Conservation (phyloP, 1,140 invertebrate genomes). For the Monochamus saltuarius region DNA sequence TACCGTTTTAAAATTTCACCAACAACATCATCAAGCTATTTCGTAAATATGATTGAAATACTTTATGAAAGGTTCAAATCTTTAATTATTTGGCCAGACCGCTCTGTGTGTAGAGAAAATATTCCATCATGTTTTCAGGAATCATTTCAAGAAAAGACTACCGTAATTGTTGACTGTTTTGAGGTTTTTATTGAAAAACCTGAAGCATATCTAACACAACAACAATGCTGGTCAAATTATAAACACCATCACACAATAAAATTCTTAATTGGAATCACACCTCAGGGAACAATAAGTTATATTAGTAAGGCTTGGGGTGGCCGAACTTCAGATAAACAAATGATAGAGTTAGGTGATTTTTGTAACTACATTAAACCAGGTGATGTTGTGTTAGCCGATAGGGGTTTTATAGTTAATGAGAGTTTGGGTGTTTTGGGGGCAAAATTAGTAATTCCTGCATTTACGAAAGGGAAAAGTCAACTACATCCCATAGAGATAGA, state of each 20-base stretch:
- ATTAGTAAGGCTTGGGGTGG: conserved; percentile 30
- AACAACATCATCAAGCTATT: conserved; percentile 7
- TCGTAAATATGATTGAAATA: conserved; percentile 15
- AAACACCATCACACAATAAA: conserved; percentile 30
- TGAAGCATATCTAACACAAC: conserved; percentile 8
- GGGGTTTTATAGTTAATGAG: conserved; percentile 25
- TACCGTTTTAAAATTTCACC: conserved; percentile 16
- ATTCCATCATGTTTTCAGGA: conserved; percentile 4
- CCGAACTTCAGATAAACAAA: conserved; percentile 25
- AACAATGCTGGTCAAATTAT: conserved; percentile 34
- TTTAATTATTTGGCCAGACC: conserved; percentile 6
- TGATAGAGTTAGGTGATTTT: conserved; percentile 21
- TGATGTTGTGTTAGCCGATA: conserved; percentile 27
- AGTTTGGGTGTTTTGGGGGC: conserved; percentile 7
- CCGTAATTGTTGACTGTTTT: conserved; percentile 27
- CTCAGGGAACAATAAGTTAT: conserved; percentile 27
- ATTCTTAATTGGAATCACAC: conserved; percentile 34
- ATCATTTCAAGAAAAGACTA: conserved; percentile 11
- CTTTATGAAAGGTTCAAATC: conserved; percentile 1
- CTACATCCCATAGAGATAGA: conserved; percentile 19
- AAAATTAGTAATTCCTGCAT: conserved; percentile 16
- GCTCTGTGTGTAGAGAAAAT: background rate
- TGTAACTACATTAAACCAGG: conserved; percentile 19
- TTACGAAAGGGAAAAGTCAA: conserved; percentile 17
- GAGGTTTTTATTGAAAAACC: conserved; percentile 26